Evolutionary conservation across 2,113 vertebrate species (phyloP).

Genomic region (Cyanocitta stelleri): DNA sequence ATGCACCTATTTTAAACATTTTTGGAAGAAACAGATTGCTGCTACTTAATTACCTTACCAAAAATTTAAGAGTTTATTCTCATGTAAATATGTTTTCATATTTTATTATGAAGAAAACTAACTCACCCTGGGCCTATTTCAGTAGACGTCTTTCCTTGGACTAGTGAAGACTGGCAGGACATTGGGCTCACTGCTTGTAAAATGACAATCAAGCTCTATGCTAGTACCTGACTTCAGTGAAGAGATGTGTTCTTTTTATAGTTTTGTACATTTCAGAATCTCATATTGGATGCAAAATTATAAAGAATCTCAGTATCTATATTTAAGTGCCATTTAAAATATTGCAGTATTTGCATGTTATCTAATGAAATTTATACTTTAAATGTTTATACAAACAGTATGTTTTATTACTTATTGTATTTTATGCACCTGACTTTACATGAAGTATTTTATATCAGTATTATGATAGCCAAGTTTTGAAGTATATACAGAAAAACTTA

Average conservation of each 20-base stretch:
- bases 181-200: constrained; percentile 57
- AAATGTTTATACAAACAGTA: constrained; percentile 73
- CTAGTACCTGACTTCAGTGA: constrained; percentile 67
- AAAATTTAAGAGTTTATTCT: constrained; percentile 67
- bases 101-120: constrained; percentile 71
- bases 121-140: constrained; percentile 21
- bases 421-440: constrained; percentile 73
- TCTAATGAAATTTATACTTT: constrained; percentile 80
- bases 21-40: constrained; percentile 70
- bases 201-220: constrained; percentile 84
- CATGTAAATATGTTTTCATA: constrained; percentile 69
- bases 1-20: constrained; percentile 42
- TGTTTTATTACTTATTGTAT: constrained; percentile 68
- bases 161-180: not conserved
- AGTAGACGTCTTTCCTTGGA: not conserved
- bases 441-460: constrained; percentile 85
- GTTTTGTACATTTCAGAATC: constrained; percentile 71
- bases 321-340: constrained; percentile 79
- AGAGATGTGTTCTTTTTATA: constrained; percentile 78
- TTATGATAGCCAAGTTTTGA: constrained; percentile 80
- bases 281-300: constrained; percentile 62
- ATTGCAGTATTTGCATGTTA: constrained; percentile 84
- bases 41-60: constrained; percentile 75
- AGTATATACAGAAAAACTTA: constrained; percentile 69
- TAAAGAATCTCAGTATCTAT: constrained; percentile 68